Base-by-base conservation (phyloP, 2,888 invertebrate species). In the Formica aserva region DNA sequence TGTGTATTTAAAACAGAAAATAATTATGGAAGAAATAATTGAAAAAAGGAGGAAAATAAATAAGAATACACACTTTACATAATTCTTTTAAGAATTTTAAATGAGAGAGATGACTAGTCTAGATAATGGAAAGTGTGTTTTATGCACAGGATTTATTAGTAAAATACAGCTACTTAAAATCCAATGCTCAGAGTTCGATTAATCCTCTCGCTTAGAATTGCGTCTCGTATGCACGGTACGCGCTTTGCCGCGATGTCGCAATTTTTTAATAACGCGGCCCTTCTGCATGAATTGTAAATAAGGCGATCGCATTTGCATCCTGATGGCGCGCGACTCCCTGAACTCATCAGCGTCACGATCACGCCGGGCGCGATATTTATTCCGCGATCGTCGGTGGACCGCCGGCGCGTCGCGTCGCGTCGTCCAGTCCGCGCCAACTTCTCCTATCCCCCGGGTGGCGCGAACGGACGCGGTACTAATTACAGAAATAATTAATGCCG, bases 401-500 rank as follows among this genome's bases (percentile, higher is more conserved):
- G 32, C 22, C 71, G 55, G 6, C 35, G 35, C 35, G 35, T 6
- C 35, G 69, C 66, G 26, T 74, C 66, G 45, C 48, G 52, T 62
- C 57, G 71, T 32, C 22, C 45, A 22, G 26, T 35, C 18, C 69
- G 57, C 69, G 32, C 78, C 71, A 71, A 78, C 72, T 71, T 78
- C 78, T 71, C 77, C 71, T 78, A 71, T 71, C 72, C 48, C 62
- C 45, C 62, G 69, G 83, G 72, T 71, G 72, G 57, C 55, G 67
- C 60, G 55, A 67, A 45, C 45, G 67, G 55, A 69, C 77, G 77
- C 67, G 57, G 69, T 71, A 78, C 78, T 78, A 78, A 83, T 83
- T 78, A 69, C 78, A 69, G 84, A 65, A 84, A 84, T 84, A 84
- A 84, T 84, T 84, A 84, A 84, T 81, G 84, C 67, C 66, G 74